Conservation (phyloP, 2,888 invertebrate genomes). For the Caenorhabditis sp. region DNA sequence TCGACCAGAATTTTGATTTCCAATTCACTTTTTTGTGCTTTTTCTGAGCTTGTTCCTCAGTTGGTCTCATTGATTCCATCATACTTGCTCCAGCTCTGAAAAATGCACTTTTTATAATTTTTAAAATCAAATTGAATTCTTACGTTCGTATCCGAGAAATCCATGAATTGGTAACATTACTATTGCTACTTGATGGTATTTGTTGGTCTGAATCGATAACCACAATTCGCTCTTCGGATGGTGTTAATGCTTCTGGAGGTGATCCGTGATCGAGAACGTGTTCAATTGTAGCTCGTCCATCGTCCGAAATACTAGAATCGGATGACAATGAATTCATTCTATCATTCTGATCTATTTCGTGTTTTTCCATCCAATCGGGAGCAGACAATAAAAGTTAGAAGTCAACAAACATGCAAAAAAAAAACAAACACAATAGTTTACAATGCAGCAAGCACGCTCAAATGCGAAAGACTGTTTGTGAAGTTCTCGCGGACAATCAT, state of each 20-base stretch:
- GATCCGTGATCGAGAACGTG: constrained; percentile 24
- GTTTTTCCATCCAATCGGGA: background rate
- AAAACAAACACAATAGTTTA: background rate
- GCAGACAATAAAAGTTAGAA: too few relatives aligned
- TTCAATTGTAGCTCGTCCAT: constrained; percentile 17
- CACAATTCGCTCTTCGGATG: constrained; percentile 19
- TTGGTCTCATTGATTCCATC: constrained; percentile 26
- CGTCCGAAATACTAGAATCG: constrained; percentile 27
- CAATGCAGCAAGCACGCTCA: background rate
- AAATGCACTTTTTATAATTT: constrained; percentile 3
- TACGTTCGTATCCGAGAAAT: constrained; percentile 21
- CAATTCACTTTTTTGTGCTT: constrained; percentile 19
- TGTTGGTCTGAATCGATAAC: constrained; percentile 8
- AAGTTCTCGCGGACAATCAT: background rate
- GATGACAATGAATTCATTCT: constrained; percentile 4
- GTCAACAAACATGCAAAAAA: background rate
- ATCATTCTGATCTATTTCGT: background rate
- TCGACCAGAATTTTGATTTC: constrained; percentile 47
- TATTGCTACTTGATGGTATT: constrained; percentile 3
- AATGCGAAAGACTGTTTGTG: background rate
- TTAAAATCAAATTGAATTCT: background rate
- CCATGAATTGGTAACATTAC: constrained; percentile 15
- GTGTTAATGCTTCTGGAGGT: constrained; percentile 26
- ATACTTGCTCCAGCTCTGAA: constrained; percentile 26
- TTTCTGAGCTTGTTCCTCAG: constrained; percentile 3